Conservation (phyloP, 2,888 invertebrate genomes). For the Heliconius aoede region DNA sequence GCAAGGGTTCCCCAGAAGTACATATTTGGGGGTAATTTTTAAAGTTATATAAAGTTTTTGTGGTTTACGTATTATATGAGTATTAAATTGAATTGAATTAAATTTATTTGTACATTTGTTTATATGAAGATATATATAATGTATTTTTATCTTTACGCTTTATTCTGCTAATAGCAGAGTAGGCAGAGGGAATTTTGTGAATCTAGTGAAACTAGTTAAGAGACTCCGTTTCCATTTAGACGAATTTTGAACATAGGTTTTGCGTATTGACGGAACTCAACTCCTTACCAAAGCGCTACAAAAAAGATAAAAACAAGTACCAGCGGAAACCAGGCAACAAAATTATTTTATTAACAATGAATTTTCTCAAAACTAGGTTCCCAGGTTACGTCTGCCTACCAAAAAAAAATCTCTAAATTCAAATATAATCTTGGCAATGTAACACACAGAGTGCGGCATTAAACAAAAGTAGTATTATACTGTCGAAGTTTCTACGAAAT, state of each 20-base stretch:
- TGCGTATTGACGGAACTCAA: too few species aligned
- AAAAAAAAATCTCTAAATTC: not conserved
- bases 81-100: not conserved
- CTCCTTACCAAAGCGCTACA: too few species aligned
- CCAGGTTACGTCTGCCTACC: not conserved
- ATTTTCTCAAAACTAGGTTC: not conserved
- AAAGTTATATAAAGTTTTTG: slow-evolving; percentile 13
- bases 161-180: not conserved
- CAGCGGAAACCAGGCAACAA: not conserved
- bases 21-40: slow-evolving; percentile 13
- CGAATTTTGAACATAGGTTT: too few species aligned
- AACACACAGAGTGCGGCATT: not conserved
- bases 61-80: not conserved
- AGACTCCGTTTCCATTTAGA: not conserved
- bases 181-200: not conserved
- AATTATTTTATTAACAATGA: too few species aligned
- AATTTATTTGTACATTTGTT: not conserved
- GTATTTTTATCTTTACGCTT: not conserved
- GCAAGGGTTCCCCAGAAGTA: not conserved
- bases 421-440: slow-evolving; percentile 7
- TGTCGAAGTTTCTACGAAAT: slow-evolving; percentile 16
- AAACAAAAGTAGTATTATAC: slow-evolving; percentile 10
- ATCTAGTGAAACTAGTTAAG: not conserved
- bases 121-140: too few species aligned
- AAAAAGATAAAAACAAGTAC: too few species aligned